phyloP scores from a whole-genome alignment of 2,888 invertebrate genomes.

The Masnerella sp. region DNA sequence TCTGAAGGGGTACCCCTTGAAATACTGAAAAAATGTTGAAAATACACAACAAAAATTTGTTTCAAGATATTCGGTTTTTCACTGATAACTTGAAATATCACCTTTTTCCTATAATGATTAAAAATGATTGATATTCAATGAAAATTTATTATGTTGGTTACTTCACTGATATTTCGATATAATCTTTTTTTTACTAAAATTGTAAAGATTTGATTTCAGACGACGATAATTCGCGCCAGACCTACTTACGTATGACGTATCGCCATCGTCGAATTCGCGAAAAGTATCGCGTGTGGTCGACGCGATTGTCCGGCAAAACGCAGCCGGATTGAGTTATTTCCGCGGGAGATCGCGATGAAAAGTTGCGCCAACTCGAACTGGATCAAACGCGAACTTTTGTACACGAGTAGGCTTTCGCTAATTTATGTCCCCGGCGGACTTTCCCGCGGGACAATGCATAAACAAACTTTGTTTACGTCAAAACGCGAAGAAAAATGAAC shows the following conservation, averaged over 20 bases:
- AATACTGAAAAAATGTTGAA: no score
- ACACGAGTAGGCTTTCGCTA: conserved; percentile 15
- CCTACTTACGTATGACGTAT: conserved; percentile 69
- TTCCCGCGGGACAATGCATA: conserved; percentile 1
- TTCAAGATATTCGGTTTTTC: no score
- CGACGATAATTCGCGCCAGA: conserved; percentile 64
- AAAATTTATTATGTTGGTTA: no score
- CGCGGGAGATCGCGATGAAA: conserved; percentile 33
- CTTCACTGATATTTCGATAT: no score
- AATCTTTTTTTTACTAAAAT: no score
- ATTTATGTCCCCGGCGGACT: conserved; percentile 1
- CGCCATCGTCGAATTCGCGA: conserved; percentile 41
- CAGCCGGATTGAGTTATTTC: conserved; percentile 44
- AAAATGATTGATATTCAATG: no score
- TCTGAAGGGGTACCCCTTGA: no score
- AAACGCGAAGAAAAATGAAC: background rate
- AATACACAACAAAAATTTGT: no score
- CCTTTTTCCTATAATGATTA: no score
- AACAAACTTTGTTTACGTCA: conserved; percentile 18
- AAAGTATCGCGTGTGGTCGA: conserved; percentile 39
- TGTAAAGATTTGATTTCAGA: conserved; percentile 68
- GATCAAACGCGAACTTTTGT: conserved; percentile 27
- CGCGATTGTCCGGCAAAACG: conserved; percentile 24
- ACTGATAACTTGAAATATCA: no score
- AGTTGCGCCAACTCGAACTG: conserved; percentile 30